Conservation (phyloP, 2,797 vertebrate genomes). For the Tokudaia tokunoshimensis region DNA sequence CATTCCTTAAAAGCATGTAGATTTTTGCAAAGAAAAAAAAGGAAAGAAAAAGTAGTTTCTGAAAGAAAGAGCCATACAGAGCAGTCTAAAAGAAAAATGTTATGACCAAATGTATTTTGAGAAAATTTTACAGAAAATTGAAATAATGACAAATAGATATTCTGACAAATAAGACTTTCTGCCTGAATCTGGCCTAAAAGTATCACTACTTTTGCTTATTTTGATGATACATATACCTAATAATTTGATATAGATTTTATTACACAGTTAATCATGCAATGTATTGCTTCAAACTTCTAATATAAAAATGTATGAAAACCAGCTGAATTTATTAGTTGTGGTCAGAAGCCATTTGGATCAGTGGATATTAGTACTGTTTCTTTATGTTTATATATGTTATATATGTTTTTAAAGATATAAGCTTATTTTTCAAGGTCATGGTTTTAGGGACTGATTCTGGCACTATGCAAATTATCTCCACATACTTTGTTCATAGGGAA, state of each 20-base stretch:
- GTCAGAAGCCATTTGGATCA: constrained; percentile 18
- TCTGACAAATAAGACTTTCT: constrained; percentile 81
- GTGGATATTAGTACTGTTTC: constrained; percentile 58
- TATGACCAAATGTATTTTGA: constrained; percentile 53
- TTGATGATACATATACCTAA: constrained; percentile 75
- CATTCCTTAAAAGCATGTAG: constrained; percentile 75
- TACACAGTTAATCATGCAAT: constrained; percentile 72
- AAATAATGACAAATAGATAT: constrained; percentile 72
- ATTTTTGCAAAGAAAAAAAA: constrained; percentile 58
- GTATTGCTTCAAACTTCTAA: constrained; percentile 82
- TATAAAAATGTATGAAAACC: constrained; percentile 52
- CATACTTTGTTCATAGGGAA: constrained; percentile 49
- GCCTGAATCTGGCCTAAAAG: constrained; percentile 84
- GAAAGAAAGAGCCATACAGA: constrained; percentile 78
- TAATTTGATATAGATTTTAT: constrained; percentile 75
- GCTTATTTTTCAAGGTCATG: constrained; percentile 88
- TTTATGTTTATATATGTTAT: constrained; percentile 44
- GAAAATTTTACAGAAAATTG: constrained; percentile 72
- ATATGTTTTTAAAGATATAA: constrained; percentile 72
- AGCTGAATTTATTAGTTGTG: constrained; percentile 72
- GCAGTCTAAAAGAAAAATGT: constrained; percentile 70
- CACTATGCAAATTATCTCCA: constrained; percentile 68
- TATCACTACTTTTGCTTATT: constrained; percentile 72
- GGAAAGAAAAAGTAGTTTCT: constrained; percentile 63
- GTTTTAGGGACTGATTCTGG: constrained; percentile 75